A percentile compares a stretch with the other conserved stretches of the same genome.
These are phyloP conservation scores for Menura novaehollandiae DNA, from an alignment of 2,113 vertebrate genomes.

Conservation along the genomic window DNA sequence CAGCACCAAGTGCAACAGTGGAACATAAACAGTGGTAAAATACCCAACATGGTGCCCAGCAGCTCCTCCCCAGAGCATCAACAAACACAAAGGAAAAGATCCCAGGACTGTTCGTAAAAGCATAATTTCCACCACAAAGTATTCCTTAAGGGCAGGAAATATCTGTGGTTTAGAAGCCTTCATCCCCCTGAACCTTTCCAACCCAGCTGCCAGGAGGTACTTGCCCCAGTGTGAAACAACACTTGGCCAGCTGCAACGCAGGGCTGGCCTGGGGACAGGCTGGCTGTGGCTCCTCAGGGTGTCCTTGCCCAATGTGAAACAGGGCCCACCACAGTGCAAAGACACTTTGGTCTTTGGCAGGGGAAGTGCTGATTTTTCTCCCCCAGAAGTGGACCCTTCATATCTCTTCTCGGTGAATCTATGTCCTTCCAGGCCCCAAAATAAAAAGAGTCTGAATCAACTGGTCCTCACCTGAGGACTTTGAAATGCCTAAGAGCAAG, in stretches of 20 bases:
- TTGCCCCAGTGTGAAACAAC: neutral
- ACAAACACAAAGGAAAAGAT: neutral
- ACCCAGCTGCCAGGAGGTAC: neutral
- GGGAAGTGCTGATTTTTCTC: neutral
- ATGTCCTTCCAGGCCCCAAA: neutral
- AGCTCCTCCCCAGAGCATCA: neutral
- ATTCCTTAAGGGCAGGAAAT: neutral
- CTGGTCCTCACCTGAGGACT: neutral
- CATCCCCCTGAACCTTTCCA: neutral
- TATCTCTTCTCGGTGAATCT: neutral
- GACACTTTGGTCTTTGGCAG: neutral
- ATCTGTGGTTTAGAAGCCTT: neutral
- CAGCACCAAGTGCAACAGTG: accelerated
- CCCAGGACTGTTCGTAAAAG: neutral
- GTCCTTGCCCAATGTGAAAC: neutral
- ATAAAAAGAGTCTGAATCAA: neutral
- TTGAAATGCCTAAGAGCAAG: neutral
- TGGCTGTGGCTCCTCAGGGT: neutral
- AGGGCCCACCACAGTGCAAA: neutral
- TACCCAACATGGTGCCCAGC: accelerated
- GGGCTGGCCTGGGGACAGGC: neutral
- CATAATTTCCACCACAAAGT: neutral
- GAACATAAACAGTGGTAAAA: neutral
- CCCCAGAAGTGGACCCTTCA: neutral
- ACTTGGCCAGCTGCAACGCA: accelerated